Conservation (phyloP, 2,888 invertebrate species). For the Nymphalis urticae region DNA sequence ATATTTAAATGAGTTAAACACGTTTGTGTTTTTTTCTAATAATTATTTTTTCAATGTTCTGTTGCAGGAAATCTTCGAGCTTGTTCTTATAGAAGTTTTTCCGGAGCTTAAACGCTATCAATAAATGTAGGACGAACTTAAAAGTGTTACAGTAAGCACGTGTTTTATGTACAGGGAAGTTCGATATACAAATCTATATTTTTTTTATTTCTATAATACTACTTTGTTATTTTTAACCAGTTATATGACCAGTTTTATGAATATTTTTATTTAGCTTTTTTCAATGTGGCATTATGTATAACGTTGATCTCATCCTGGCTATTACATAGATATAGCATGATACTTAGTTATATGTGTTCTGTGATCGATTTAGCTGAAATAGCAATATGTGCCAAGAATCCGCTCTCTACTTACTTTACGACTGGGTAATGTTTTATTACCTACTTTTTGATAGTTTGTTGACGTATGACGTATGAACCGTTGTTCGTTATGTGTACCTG, state of each 20-base stretch:
- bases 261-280: neutral
- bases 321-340: slow-evolving; percentile 23
- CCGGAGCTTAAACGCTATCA: slow-evolving; percentile 84
- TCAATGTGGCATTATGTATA: slow-evolving; percentile 1
- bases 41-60: neutral
- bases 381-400: slow-evolving; percentile 30
- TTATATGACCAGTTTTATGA: neutral
- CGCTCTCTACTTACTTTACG: slow-evolving; percentile 30
- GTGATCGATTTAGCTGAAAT: slow-evolving; percentile 28
- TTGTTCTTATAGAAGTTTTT: slow-evolving; percentile 85
- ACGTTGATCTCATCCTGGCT: slow-evolving; percentile 27
- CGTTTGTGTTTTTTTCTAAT: neutral
- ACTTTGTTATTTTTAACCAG: slow-evolving; percentile 2
- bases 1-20: neutral
- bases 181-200: slow-evolving; percentile 13
- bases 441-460: neutral
- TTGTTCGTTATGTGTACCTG: slow-evolving; percentile 18
- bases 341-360: slow-evolving; percentile 20
- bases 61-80: slow-evolving; percentile 84
- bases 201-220: slow-evolving; percentile 9
- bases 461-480: slow-evolving; percentile 4
- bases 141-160: slow-evolving; percentile 15
- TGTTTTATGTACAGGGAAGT: slow-evolving; percentile 31
- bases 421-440: neutral
- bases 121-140: slow-evolving; percentile 36